phyloP scores from a whole-genome alignment of 2,113 vertebrate genomes.

The Triplophysa siluroides region DNA sequence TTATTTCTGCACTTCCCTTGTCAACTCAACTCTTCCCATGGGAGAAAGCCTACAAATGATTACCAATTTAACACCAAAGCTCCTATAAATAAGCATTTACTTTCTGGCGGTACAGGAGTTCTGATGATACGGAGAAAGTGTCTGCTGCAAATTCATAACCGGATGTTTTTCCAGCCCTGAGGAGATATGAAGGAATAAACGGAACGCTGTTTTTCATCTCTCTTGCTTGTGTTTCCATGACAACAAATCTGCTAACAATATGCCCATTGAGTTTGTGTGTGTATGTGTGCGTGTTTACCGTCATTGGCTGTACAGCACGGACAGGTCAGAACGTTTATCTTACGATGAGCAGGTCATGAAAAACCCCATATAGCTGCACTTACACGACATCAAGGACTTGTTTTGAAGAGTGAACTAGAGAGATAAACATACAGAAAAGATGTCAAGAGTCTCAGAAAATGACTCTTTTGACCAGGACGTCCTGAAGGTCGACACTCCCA shows the following conservation, averaged over 20 bases:
- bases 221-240: conserved; percentile 55
- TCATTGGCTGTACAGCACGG: conserved; percentile 15
- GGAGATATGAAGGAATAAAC: conserved; percentile 31
- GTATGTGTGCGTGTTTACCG: neutral
- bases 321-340: conserved; percentile 1
- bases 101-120: neutral
- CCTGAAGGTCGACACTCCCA: too few relatives aligned
- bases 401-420: too few relatives aligned
- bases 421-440: too few relatives aligned
- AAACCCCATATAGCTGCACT: neutral
- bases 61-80: neutral
- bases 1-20: neutral
- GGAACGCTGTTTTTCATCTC: conserved; percentile 48
- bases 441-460: too few relatives aligned
- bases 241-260: conserved; percentile 52
- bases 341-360: neutral
- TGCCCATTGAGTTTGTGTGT: conserved; percentile 13
- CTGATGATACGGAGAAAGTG: too few relatives aligned
- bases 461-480: too few relatives aligned
- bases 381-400: too few relatives aligned
- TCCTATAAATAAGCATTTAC: neutral
- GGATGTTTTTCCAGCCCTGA: neutral
- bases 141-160: too few relatives aligned
- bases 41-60: neutral
- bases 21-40: neutral